Percentiles rank a stretch among this genome's conserved stretches.
These are phyloP conservation scores for Myripristis murdjan DNA, from an alignment of 2,797 vertebrate genomes.

Conservation along the genomic window DNA sequence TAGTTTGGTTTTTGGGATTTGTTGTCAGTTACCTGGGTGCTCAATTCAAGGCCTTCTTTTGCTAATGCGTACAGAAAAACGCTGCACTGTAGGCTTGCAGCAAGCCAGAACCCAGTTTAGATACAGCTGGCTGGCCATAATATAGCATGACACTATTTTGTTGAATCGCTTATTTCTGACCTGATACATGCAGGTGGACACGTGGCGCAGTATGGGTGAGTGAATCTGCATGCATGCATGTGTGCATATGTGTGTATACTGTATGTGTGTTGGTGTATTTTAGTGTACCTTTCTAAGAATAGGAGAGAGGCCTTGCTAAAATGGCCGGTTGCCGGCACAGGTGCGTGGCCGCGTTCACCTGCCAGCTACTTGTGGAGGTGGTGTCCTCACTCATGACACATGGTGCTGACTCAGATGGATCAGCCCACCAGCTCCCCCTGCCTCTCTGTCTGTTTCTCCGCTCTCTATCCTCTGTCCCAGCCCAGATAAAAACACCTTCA, in stretches of 20 bases:
- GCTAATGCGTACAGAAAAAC: not conserved
- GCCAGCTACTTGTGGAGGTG: conserved; percentile 81
- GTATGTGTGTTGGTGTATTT: conserved; percentile 16
- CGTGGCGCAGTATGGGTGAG: conserved; percentile 7
- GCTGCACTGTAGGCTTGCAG: conserved; percentile 1
- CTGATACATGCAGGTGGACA: conserved; percentile 49
- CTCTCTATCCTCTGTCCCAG: conserved; percentile 44
- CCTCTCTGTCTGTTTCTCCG: conserved; percentile 43
- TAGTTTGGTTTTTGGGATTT: too few species aligned
- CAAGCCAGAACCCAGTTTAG: conserved; percentile 30
- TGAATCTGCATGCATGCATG: conserved; percentile 30
- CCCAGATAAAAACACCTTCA: conserved; percentile 47
- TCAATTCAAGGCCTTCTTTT: conserved; percentile 21
- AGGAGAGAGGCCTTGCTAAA: conserved; percentile 46
- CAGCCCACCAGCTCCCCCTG: conserved; percentile 41
- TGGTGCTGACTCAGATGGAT: conserved; percentile 83
- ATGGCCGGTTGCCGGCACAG: conserved; percentile 73
- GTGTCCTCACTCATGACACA: conserved; percentile 77
- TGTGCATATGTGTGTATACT: conserved; percentile 30
- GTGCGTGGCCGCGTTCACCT: conserved; percentile 78
- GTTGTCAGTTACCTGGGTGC: conserved; percentile 22
- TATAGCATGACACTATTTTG: conserved; percentile 21
- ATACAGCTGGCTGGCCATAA: conserved; percentile 7
- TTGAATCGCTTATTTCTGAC: conserved; percentile 62
- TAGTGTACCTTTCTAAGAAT: conserved; percentile 60